Evolutionary conservation across 2,797 vertebrate species (phyloP).

Genomic region (Gambusia yucatana): DNA sequence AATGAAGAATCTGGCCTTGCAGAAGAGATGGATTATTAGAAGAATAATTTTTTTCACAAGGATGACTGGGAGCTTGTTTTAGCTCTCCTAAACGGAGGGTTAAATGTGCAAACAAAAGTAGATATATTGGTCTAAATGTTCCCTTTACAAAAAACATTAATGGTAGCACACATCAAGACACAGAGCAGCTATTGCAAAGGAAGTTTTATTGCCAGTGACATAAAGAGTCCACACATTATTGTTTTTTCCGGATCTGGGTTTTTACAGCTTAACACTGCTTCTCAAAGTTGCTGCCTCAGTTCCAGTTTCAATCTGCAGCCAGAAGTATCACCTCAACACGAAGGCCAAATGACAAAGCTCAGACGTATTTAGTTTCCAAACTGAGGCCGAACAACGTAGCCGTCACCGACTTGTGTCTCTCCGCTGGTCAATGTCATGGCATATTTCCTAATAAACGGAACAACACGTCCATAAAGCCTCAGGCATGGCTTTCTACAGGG

Average conservation of each 20-base stretch:
- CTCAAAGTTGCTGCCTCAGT: slow-evolving; percentile 43
- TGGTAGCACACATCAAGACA: slow-evolving; percentile 40
- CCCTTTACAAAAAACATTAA: not conserved
- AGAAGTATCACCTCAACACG: slow-evolving; percentile 47
- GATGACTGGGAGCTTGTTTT: no score
- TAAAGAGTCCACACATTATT: slow-evolving; percentile 67
- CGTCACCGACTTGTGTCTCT: slow-evolving; percentile 37
- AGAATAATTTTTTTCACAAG: not conserved
- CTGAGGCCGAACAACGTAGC: slow-evolving; percentile 47
- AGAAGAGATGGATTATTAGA: not conserved
- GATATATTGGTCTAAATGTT: not conserved
- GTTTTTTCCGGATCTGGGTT: slow-evolving; percentile 64
- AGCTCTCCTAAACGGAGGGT: not conserved
- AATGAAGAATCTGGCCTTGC: not conserved
- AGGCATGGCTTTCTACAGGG: slow-evolving; percentile 80
- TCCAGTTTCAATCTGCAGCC: slow-evolving; percentile 44
- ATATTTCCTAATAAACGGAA: slow-evolving; percentile 76
- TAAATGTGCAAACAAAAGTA: not conserved
- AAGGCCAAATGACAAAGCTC: slow-evolving; percentile 30
- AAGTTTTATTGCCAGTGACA: slow-evolving; percentile 86
- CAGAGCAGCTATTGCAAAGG: slow-evolving; percentile 77
- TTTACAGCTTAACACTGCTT: slow-evolving; percentile 66
- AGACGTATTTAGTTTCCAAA: not conserved
- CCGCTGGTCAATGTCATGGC: slow-evolving; percentile 70
- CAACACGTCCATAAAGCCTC: slow-evolving; percentile 78